Evolutionary conservation across 1,140 invertebrate species (phyloP), one percentile per base, ranked within the genome.

Genomic region (Bombus consobrinus): DNA sequence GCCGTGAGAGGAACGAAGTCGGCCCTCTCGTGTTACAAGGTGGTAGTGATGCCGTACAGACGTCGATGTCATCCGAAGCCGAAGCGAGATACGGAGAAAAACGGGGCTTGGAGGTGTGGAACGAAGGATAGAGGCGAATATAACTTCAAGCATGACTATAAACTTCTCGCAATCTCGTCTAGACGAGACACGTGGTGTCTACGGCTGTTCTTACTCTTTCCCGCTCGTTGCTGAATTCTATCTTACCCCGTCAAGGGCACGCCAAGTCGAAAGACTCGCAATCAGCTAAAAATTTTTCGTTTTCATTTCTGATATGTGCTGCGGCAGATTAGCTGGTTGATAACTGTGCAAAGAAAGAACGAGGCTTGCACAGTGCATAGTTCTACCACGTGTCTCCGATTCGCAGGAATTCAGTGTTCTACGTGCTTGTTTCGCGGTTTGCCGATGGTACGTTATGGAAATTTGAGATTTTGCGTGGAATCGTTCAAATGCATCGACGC

Each of bases 91-190:
- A 43, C 18, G 87, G 62, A 81, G 79, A 73, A 77, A 73, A 87
- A 62, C 62, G 32, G 78, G 32, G 25, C 32, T 13, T 18, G 57
- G 18, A 53, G 6, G 47, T 8, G 18, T 53, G 47, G 10, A n/a
- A 76, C 72, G 77, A 66, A 71, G 62, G 68, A 78, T 59, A 34
- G 71, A 74, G 77, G 85, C 81, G 77, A 75, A 78, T 73, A 72
- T 39, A 89, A 86, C 79, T 68, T 79, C 68, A 85, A 73, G 53
- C 76, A 57, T 88, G 85, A 88, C 83, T 87, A 66, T 85, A 81
- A 89, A 62, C 86, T 89, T 88, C 88, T 90, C 85, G 83, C 87
- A 91, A 92, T 92, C 91, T 92, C 87, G 91, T 92, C 91, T 92
- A 91, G 91, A 92, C 91, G 79, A 68, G 68, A 87, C 85, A 88